A percentile compares a stretch with the other conserved stretches of the same genome.
phyloP scores from a whole-genome alignment of 2,888 invertebrate genomes.

The Neoitamus cyanurus region DNA sequence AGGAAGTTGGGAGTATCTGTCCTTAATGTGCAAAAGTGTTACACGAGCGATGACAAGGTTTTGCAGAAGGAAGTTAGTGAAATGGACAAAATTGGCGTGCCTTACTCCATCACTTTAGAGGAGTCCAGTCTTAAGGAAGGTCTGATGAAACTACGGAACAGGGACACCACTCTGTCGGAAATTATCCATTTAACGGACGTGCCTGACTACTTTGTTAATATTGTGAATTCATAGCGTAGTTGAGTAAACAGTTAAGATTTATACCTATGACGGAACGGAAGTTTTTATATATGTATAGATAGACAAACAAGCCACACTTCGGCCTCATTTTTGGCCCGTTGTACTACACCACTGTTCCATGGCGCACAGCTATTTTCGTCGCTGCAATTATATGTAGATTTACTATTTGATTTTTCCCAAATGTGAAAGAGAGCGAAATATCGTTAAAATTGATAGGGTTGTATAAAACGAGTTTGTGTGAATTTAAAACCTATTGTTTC shows the following conservation, averaged over 20 bases:
- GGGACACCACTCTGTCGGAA: slow-evolving; percentile 78
- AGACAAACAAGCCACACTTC: no score
- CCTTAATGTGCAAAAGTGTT: slow-evolving; percentile 61
- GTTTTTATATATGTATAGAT: no score
- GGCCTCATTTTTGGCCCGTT: no score
- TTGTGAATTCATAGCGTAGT: slow-evolving; percentile 62
- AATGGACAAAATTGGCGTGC: slow-evolving; percentile 75
- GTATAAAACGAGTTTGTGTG: no score
- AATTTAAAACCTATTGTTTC: no score
- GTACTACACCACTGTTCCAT: no score
- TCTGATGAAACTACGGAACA: slow-evolving; percentile 73
- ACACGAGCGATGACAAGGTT: slow-evolving; percentile 52
- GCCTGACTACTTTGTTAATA: slow-evolving; percentile 70
- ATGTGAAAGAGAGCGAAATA: no score
- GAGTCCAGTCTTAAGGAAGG: slow-evolving; percentile 77
- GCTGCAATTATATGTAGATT: no score
- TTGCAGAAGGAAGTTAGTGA: slow-evolving; percentile 65
- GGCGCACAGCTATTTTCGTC: no score
- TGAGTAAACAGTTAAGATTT: background rate
- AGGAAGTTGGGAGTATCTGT: slow-evolving; percentile 66
- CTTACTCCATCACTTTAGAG: slow-evolving; percentile 78
- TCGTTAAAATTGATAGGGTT: no score
- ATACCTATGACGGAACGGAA: no score
- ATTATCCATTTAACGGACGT: slow-evolving; percentile 76
- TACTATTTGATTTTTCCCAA: no score